Conservation (phyloP, 2,113 vertebrate species). For the Glaucomys volans region DNA sequence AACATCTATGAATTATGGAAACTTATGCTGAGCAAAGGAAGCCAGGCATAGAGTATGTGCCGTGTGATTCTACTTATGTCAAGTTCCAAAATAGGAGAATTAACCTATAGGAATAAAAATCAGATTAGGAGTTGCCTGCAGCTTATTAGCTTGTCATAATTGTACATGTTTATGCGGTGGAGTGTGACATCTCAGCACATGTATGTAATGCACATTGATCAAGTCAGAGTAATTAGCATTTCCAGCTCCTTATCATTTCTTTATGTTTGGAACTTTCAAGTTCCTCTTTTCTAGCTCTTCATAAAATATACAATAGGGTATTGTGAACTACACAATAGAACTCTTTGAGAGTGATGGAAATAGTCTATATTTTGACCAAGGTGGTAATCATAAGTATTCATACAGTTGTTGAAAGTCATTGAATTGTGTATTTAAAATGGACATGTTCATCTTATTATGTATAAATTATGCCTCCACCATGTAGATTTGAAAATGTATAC, state of each 20-base stretch:
- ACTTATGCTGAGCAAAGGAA: background rate
- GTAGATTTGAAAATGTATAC: background rate
- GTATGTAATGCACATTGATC: background rate
- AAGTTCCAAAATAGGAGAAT: background rate
- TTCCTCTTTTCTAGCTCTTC: background rate
- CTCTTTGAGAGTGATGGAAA: background rate
- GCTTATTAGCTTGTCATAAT: background rate
- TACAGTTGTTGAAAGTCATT: background rate
- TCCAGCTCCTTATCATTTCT: background rate
- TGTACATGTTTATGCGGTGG: background rate
- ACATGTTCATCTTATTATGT: background rate
- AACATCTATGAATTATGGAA: background rate
- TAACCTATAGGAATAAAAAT: background rate
- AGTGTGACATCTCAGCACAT: background rate
- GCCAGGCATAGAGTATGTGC: background rate
- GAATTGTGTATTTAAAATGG: background rate
- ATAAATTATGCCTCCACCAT: background rate
- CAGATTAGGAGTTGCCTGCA: background rate
- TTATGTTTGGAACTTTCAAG: background rate
- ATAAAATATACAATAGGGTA: background rate
- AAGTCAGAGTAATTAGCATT: background rate
- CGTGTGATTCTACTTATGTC: background rate
- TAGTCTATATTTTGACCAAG: background rate
- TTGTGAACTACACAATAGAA: background rate
- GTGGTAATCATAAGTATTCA: background rate